phyloP scores from a whole-genome alignment of 2,888 invertebrate species.

The Malacosoma neustria region DNA sequence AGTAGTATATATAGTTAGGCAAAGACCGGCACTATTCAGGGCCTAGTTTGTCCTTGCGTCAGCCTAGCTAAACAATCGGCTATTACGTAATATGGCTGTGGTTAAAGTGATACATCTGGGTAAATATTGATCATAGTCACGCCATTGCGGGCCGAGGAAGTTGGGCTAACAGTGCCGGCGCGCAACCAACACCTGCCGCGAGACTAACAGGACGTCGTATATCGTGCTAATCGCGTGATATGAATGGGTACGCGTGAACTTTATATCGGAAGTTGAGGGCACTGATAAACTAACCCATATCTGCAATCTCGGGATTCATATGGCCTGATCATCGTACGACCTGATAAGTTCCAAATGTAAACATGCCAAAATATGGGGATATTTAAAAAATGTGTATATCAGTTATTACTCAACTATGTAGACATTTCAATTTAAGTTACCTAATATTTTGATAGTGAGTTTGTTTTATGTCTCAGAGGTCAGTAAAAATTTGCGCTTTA shows the following conservation, averaged over 20 bases:
- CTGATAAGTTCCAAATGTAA: background rate
- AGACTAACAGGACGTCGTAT: background rate
- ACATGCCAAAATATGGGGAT: constrained; percentile 6
- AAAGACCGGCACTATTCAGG: constrained; percentile 26
- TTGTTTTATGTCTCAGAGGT: constrained; percentile 12
- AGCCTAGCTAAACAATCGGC: constrained; percentile 36
- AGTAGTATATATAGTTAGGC: too few species aligned
- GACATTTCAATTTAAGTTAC: too few species aligned
- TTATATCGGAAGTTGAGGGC: background rate
- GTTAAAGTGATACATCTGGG: constrained; percentile 50
- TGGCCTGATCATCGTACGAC: background rate
- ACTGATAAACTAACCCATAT: background rate
- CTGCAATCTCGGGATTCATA: background rate
- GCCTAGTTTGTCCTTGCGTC: constrained; percentile 32
- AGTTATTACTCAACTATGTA: too few species aligned
- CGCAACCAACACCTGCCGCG: constrained; percentile 39
- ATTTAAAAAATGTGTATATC: too few species aligned
- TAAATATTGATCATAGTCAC: constrained; percentile 66
- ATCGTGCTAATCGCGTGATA: background rate
- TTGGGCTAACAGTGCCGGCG: constrained; percentile 35
- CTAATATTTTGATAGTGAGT: too few species aligned
- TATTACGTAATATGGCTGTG: constrained; percentile 51
- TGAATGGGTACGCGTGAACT: background rate
- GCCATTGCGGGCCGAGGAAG: constrained; percentile 41
- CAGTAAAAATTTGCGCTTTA: constrained; percentile 24